phyloP scores from a whole-genome alignment of 2,113 vertebrate species.

The Scomber japonicus region DNA sequence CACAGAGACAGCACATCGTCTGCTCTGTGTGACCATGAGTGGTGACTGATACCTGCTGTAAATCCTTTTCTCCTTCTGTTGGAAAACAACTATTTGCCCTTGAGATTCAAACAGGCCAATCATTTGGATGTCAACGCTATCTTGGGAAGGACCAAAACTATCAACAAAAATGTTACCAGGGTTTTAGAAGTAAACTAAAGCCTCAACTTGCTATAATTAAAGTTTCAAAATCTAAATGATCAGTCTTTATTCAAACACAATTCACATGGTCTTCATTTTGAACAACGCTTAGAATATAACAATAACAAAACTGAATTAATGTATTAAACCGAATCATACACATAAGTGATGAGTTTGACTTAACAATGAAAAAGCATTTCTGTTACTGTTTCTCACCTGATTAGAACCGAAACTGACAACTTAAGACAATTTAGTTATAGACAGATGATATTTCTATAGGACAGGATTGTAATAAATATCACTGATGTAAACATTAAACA shows the following conservation, averaged over 20 bases:
- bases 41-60: not conserved
- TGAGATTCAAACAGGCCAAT: conserved; percentile 22
- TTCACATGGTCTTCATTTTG: not conserved
- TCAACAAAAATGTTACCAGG: not conserved
- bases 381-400: no score
- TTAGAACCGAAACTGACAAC: no score
- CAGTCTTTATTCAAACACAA: not conserved
- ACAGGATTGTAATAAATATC: no score
- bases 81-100: not conserved
- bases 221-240: no score
- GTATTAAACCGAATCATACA: no score
- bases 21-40: not conserved
- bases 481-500: no score
- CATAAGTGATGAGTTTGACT: no score
- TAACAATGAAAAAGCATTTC: no score
- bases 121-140: not conserved
- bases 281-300: not conserved
- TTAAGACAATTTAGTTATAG: no score
- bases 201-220: no score
- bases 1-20: not conserved
- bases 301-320: not conserved
- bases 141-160: not conserved
- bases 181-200: no score
- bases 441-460: no score
- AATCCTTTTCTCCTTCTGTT: not conserved